A percentile compares a stretch with the other conserved stretches of the same genome.
These are phyloP conservation scores for Sebastes miniatus DNA, from an alignment of 2,797 vertebrate genomes.

Conservation along the genomic window DNA sequence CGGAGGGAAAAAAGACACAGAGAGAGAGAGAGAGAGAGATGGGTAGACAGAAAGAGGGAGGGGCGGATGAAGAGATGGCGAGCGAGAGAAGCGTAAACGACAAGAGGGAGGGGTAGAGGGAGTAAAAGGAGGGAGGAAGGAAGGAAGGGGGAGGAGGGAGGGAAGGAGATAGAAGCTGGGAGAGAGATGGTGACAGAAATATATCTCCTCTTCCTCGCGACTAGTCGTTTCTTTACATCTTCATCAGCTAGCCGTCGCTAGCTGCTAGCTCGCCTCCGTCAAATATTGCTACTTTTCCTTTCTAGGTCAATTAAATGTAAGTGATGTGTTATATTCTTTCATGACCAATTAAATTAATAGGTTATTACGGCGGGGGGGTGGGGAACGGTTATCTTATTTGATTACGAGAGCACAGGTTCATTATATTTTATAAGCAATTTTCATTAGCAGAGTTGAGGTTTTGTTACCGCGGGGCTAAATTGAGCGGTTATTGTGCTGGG, in stretches of 20 bases:
- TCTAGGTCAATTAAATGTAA: slow-evolving; percentile 99
- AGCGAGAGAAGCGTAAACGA: slow-evolving; percentile 67
- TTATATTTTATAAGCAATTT: slow-evolving; percentile 99
- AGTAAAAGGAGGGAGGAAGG: slow-evolving; percentile 70
- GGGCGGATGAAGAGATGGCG: slow-evolving; percentile 50
- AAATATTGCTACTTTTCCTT: slow-evolving; percentile 95
- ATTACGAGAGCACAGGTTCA: slow-evolving; percentile 98
- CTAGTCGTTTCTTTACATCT: slow-evolving; percentile 80
- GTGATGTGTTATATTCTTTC: slow-evolving; percentile 98
- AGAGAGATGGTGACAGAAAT: slow-evolving; percentile 64
- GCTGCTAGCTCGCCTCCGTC: slow-evolving; percentile 89
- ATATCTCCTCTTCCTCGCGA: slow-evolving; percentile 48
- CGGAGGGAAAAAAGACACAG: slow-evolving; percentile 43
- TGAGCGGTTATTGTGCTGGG: slow-evolving; percentile 91
- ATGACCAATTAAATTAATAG: slow-evolving; percentile 99
- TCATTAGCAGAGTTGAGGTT: slow-evolving; percentile 90
- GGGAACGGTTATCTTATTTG: slow-evolving; percentile 90
- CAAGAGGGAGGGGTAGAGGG: slow-evolving; percentile 65
- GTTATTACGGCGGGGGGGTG: slow-evolving; percentile 85
- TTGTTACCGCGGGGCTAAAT: slow-evolving; percentile 97
- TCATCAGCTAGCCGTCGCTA: slow-evolving; percentile 67
- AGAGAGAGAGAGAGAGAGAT: slow-evolving; percentile 51
- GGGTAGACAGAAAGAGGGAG: slow-evolving; percentile 68
- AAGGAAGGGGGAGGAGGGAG: slow-evolving; percentile 58
- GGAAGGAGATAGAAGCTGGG: slow-evolving; percentile 59